Percentiles rank a stretch among this genome's conserved stretches.
Evolutionary conservation across 2,113 vertebrate genomes (phyloP).

Genomic region (Spizaetus ornatus): DNA sequence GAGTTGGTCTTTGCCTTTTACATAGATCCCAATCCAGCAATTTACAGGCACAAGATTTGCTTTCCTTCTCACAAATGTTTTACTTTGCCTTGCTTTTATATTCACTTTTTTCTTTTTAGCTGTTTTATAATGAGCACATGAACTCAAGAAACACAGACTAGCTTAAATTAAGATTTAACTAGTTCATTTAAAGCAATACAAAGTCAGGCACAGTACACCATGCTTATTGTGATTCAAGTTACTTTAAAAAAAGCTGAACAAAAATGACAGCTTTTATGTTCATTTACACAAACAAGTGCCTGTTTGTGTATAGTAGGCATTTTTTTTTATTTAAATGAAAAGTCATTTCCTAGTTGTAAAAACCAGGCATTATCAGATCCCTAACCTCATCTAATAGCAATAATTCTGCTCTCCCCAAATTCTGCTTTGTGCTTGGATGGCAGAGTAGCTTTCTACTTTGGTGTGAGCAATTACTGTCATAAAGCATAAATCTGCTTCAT

Average conservation of each 20-base stretch:
- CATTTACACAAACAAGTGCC: neutral
- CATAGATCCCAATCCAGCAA: neutral
- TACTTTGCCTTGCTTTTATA: neutral
- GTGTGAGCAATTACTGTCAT: slow-evolving; percentile 27
- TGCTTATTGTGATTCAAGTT: neutral
- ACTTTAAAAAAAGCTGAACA: neutral
- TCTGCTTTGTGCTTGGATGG: neutral
- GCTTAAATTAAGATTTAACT: neutral
- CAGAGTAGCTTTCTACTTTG: neutral
- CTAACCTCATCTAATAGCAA: neutral
- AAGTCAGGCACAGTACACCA: neutral
- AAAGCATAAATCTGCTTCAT: slow-evolving; percentile 26
- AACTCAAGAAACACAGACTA: neutral
- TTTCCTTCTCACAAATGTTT: neutral
- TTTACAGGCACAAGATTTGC: neutral
- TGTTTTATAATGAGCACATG: neutral
- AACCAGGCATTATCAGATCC: neutral
- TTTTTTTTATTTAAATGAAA: neutral
- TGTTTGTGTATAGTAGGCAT: neutral
- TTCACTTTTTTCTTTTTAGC: neutral
- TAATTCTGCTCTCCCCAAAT: neutral
- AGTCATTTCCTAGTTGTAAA: neutral
- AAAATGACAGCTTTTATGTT: neutral
- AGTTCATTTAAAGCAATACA: neutral
- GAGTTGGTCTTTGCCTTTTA: neutral